A percentile compares a stretch with the other conserved stretches of the same genome.
These are phyloP conservation scores for Paguma larvata DNA, from an alignment of 2,797 vertebrate species.

Conservation along the genomic window DNA sequence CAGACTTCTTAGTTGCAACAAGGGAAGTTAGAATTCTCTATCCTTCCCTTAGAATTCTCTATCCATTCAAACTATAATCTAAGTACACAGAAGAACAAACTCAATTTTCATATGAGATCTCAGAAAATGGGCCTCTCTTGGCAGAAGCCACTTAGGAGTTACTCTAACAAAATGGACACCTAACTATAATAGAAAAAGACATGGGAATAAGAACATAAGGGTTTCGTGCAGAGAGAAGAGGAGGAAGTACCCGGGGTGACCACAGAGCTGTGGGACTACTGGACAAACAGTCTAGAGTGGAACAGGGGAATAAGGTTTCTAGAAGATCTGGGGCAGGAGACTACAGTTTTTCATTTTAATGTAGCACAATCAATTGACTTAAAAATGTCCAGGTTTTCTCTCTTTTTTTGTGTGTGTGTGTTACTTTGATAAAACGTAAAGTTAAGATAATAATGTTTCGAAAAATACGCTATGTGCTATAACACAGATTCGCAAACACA, in stretches of 20 bases:
- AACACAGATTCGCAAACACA: not conserved
- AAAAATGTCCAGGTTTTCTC: not conserved
- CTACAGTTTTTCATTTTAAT: not conserved
- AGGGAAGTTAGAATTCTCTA: not conserved
- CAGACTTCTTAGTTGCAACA: not conserved
- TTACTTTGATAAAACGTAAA: not conserved
- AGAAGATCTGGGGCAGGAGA: not conserved
- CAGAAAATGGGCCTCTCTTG: slow-evolving; percentile 15
- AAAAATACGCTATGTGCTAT: not conserved
- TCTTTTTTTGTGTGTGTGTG: not conserved
- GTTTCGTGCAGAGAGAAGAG: not conserved
- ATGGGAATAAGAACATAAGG: not conserved
- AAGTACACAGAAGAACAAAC: not conserved
- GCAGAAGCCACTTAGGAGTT: slow-evolving; percentile 4
- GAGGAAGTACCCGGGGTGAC: not conserved
- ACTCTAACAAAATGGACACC: not conserved
- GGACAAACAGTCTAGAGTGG: not conserved
- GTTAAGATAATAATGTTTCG: not conserved
- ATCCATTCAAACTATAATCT: not conserved
- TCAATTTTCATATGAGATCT: not conserved
- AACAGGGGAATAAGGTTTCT: not conserved
- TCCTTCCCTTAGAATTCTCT: not conserved
- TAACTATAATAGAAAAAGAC: not conserved
- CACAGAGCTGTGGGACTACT: not conserved
- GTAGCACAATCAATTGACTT: not conserved